These are phyloP conservation scores for Chironomus striatipennis DNA, from an alignment of 1,140 invertebrate species.

Conservation along the genomic window DNA sequence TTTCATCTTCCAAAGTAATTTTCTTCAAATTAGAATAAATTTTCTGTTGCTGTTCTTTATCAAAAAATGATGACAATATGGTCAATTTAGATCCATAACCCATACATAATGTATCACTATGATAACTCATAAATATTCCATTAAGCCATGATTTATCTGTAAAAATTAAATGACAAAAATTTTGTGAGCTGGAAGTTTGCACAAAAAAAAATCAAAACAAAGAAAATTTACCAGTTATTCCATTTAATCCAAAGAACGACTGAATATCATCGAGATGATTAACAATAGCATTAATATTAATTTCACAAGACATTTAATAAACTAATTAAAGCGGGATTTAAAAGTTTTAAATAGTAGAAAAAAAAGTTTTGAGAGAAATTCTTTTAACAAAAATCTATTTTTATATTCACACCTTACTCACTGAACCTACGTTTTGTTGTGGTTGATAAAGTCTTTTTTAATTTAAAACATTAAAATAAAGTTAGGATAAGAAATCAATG, in stretches of 20 bases:
- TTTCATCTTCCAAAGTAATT: conserved; percentile 20
- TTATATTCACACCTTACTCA: not conserved
- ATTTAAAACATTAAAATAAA: not conserved
- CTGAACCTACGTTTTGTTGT: not conserved
- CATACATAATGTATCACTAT: conserved; percentile 26
- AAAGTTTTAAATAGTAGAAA: not conserved
- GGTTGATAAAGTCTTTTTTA: not conserved
- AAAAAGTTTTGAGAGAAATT: not conserved
- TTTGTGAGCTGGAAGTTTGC: not conserved
- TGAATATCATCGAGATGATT: not conserved
- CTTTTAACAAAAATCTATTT: not conserved
- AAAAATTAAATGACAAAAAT: not conserved
- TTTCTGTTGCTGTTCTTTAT: conserved; percentile 28
- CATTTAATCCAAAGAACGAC: not conserved
- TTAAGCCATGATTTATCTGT: conserved; percentile 17
- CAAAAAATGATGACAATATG: not conserved
- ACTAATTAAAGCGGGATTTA: not conserved
- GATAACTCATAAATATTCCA: not conserved
- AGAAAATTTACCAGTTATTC: not conserved
- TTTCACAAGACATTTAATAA: conserved; percentile 6
- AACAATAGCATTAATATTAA: not conserved
- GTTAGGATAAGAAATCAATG: too few relatives aligned
- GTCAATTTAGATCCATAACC: conserved; percentile 27
- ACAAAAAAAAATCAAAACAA: not conserved
- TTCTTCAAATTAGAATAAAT: conserved; percentile 25